Base-by-base conservation (phyloP, 2,888 invertebrate species). In the Apodemia duryi region DNA sequence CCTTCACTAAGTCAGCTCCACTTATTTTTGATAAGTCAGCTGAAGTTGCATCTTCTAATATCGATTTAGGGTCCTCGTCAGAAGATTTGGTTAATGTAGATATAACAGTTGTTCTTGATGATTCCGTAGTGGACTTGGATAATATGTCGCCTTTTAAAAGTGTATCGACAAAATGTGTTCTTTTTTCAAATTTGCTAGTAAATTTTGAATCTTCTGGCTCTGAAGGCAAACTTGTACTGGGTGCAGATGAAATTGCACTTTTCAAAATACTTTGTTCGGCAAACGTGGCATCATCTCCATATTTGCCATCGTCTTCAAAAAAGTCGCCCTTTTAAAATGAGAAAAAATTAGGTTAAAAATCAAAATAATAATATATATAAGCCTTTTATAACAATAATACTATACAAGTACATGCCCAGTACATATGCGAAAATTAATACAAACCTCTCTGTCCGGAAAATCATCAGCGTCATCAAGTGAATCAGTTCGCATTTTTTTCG, bases 391-490 rank as follows among this genome's bases (percentile, higher is more conserved):
- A 35, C 1, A 35, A 35, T 35, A 35, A 35, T 35, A 35, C 38
- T 9, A 38, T 38, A 38, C 2, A 38, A 43, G 11, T 1, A 32
- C 11, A 61, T 57, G 13, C 43, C 29, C 38, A 6, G 52, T n/a
- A 1, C 21, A 35, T n/a, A 21, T 32, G 13, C 28, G 1, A 21
- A 35, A 60, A 35, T 28, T 49, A 60, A 49, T 60, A 62, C 13
- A 67, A 78, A 91, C 92, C 80, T 92, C 92, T 81, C 88, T 92
- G 75, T 92, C 92, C 9, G 92, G 91, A 65, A 92, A 91, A 71
- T 92, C 92, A 72, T 92, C 92, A 41, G 92, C 92, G 65, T 92
- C 92, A 70, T 92, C 92, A 3, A 92, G 80, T 1, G 92, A 92
- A 73, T 92, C 92, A 0, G 92, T 92, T 60, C 91, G 82, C 38